Evolutionary conservation across 2,113 vertebrate genomes (phyloP).

Genomic region (Balaenoptera acutorostrata): DNA sequence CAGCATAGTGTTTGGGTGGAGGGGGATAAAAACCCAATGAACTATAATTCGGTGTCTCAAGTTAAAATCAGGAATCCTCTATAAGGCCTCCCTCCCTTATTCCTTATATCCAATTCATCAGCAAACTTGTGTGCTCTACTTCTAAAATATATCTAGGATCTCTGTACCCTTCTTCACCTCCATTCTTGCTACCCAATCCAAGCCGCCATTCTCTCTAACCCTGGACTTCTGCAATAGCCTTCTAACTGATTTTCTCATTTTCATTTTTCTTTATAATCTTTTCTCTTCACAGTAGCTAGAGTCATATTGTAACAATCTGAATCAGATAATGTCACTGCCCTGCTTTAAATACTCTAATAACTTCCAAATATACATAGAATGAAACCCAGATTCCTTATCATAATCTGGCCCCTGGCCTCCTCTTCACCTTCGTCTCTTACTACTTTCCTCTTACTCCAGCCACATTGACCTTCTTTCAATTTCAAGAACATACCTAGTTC

Average conservation of each 20-base stretch:
- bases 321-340: background rate
- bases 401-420: background rate
- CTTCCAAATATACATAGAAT: background rate
- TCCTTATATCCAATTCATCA: background rate
- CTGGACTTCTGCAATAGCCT: background rate
- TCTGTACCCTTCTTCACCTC: background rate
- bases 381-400: background rate
- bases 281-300: background rate
- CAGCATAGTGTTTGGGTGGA: background rate
- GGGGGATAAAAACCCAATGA: background rate
- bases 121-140: background rate
- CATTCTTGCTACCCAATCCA: background rate
- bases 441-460: background rate
- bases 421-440: background rate
- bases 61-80: background rate
- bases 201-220: background rate
- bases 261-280: background rate
- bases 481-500: background rate
- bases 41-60: background rate
- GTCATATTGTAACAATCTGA: background rate
- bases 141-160: background rate
- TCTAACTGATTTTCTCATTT: constrained; percentile 1
- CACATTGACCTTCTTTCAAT: background rate
- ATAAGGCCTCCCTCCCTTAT: background rate
- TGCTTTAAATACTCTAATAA: background rate